Evolutionary conservation across 2,888 invertebrate genomes (phyloP).

Genomic region (Conistra vaccinii): DNA sequence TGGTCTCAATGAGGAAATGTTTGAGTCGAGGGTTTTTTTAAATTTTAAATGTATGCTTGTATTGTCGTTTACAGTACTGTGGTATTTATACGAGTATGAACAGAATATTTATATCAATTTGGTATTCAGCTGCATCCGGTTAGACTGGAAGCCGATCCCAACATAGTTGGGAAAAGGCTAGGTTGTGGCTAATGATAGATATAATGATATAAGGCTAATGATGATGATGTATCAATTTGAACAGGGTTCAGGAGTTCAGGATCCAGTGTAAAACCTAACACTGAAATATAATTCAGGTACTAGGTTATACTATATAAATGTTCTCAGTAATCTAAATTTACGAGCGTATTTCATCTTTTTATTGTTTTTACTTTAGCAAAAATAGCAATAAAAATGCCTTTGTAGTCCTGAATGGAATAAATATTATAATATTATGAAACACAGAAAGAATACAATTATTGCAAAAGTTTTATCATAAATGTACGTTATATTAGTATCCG

Average conservation of each 20-base stretch:
- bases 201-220: no score
- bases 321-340: conserved; percentile 16
- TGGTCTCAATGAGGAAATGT: no score
- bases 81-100: no score
- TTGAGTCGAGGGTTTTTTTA: no score
- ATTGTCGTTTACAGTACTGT: background rate
- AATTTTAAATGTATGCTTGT: no score
- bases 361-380: conserved; percentile 42
- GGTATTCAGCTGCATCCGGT: no score
- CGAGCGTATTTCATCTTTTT: conserved; percentile 35
- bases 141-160: no score
- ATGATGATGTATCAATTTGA: background rate
- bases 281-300: conserved; percentile 2
- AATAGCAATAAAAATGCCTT: conserved; percentile 45
- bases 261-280: background rate
- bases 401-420: conserved; percentile 35
- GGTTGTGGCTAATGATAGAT: no score
- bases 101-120: no score
- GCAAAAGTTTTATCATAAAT: conserved; percentile 61
- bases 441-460: conserved; percentile 61
- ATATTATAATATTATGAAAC: conserved; percentile 43
- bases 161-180: no score
- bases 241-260: background rate
- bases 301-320: conserved; percentile 2
- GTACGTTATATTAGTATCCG: conserved; percentile 47